Evolutionary conservation across 2,113 vertebrate genomes (phyloP), one percentile per base, ranked within the genome.

Genomic region (Okapia johnstoni): DNA sequence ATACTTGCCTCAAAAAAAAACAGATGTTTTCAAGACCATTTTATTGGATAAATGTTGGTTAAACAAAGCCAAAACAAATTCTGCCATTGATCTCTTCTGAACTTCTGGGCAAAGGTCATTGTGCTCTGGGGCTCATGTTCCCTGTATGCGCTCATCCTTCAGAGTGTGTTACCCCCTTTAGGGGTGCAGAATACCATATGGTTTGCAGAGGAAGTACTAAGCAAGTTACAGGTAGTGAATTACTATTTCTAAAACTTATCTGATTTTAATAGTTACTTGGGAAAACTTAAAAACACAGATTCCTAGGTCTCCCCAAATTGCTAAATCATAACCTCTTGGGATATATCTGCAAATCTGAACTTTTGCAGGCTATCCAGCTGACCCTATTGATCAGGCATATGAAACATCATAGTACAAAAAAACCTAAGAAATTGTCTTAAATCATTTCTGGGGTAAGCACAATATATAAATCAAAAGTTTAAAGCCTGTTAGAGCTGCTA

Each of bases 11-110:
- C 19, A 70, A 40, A 70, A 73, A 70, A 73, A 60, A 40, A 3
- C 48, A 96, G 63, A 90, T 96, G 85, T 96, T 96, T 97, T 90
- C 52, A 97, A 86, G 90, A 96, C 6, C 4, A 57, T 94, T 40
- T 73, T 97, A 96, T 57, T 95, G 85, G 76, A 96, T 94, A 94
- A n/a, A 81, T 96, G 92, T 88, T 88, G 40, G 28, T 40, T 92
- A 93, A 88, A 81, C 15, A 15, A 63, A 94, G 85, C 7, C 76
- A 81, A 90, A 95, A 84, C 70, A 94, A 97, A 91, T 86, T 26
- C 73, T 90, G 28, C 33, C 52, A 73, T 79, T 94, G 94, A 93
- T 95, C 60, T 96, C 26, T 95, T 93, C 54, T 97, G 90, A 83
- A 96, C 36, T 81, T 88, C 21, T 93, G 70, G 73, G 66, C 17